Evolutionary conservation across 2,888 invertebrate species (phyloP).

Genomic region (Leptinotarsa peninsularis): DNA sequence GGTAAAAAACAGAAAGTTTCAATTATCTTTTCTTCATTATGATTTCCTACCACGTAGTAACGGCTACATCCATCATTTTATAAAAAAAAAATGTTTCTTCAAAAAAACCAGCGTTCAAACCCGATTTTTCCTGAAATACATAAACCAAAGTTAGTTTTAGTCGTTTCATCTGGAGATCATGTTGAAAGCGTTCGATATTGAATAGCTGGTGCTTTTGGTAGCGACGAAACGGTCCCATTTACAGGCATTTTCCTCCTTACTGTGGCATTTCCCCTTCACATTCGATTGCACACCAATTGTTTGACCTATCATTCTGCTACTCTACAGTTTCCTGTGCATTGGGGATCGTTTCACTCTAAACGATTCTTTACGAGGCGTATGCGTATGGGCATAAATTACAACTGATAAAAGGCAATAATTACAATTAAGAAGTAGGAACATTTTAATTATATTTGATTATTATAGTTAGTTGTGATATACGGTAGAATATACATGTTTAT

Average conservation of each 20-base stretch:
- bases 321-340: slow-evolving; percentile 47
- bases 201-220: slow-evolving; percentile 55
- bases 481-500: no score
- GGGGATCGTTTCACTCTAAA: slow-evolving; percentile 17
- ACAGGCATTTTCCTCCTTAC: slow-evolving; percentile 67
- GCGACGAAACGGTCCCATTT: slow-evolving; percentile 64
- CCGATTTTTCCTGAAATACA: slow-evolving; percentile 39
- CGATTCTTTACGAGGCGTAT: slow-evolving; percentile 23
- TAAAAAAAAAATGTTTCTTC: no score
- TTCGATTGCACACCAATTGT: slow-evolving; percentile 66
- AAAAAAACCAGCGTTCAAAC: background rate
- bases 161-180: slow-evolving; percentile 49
- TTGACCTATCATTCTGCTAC: slow-evolving; percentile 63
- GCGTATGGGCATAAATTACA: background rate
- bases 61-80: no score
- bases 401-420: background rate
- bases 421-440: background rate
- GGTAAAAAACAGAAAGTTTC: no score
- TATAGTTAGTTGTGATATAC: no score
- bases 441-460: no score
- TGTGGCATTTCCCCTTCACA: slow-evolving; percentile 66
- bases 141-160: slow-evolving; percentile 51
- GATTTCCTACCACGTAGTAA: no score
- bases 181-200: slow-evolving; percentile 47
- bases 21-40: no score